Evolutionary conservation across 1,140 invertebrate species (phyloP), one percentile per base, ranked within the genome.

Genomic region (Drosophila murphyi): DNA sequence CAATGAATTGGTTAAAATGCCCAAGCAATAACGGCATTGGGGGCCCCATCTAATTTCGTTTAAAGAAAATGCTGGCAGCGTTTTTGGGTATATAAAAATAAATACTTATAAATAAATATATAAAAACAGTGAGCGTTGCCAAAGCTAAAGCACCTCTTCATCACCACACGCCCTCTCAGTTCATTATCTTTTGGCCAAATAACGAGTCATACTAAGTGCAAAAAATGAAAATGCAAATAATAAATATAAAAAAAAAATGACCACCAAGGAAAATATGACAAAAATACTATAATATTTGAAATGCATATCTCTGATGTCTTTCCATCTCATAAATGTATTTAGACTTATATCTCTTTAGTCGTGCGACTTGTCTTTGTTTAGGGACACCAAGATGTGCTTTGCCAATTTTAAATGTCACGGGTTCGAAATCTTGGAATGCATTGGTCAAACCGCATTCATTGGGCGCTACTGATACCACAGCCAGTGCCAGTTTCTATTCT

Each of bases 11-110:
- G 57, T 72, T 60, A 76, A 47, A 20, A 20, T 59, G 52, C 45
- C 59, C 52, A 45, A 39, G 28, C 43, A 54, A 55, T 51, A 64
- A 76, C 60, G 73, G 50, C 59, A 76, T 64, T 72, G 73, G 76
- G 76, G 60, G 61, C 76, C 75, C 76, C 83, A 76, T 71, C 76
- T 88, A 88, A 88, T 88, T 88, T 85, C 80, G 71, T 79, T 75
- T 72, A 88, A 88, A 79, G 20, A n/a, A 87, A 82, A 69, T 65
- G 72, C 62, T 83, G 83, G 68, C 83, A 87, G 55, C 62, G 62
- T 65, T 80, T 83, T 89, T 75, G 72, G 10, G 10, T 59, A 63
- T 71, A 75, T 82, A 78, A 67, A 67, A 75, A 75, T 77, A 72
- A 64, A 63, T 73, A 70, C 74, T 71, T 74, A 85, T 80, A 68